Percentiles rank a stretch among this genome's conserved stretches.
Evolutionary conservation across 2,888 invertebrate genomes (phyloP).

Genomic region (Hyposoter didymator): DNA sequence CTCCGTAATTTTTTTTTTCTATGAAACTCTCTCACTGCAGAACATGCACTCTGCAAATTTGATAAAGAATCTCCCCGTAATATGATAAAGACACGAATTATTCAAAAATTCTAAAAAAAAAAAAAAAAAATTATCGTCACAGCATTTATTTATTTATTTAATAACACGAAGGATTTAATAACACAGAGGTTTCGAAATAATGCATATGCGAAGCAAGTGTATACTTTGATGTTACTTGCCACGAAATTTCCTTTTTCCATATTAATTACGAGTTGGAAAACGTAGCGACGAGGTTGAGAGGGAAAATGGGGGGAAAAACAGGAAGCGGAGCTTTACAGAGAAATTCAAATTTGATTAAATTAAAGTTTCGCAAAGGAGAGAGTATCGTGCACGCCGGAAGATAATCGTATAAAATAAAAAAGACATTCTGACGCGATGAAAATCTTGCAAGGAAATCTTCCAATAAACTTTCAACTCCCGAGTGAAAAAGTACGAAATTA

Average conservation of each 20-base stretch:
- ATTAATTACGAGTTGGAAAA: constrained; percentile 1
- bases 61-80: neutral
- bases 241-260: neutral
- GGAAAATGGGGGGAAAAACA: neutral
- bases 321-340: neutral
- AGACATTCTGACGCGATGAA: neutral
- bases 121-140: neutral
- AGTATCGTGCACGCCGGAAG: neutral
- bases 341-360: neutral
- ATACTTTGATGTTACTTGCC: neutral
- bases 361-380: neutral
- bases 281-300: neutral
- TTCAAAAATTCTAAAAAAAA: neutral
- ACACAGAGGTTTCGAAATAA: neutral
- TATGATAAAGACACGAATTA: neutral
- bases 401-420: neutral
- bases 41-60: neutral
- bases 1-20: too few relatives aligned
- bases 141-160: neutral
- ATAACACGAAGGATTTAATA: neutral
- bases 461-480: too few relatives aligned
- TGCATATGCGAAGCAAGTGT: neutral
- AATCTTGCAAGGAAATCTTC: neutral
- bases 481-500: neutral
- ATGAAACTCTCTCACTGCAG: too few relatives aligned